These are phyloP conservation scores for Prionace glauca DNA, from an alignment of 2,797 vertebrate species.

Conservation along the genomic window DNA sequence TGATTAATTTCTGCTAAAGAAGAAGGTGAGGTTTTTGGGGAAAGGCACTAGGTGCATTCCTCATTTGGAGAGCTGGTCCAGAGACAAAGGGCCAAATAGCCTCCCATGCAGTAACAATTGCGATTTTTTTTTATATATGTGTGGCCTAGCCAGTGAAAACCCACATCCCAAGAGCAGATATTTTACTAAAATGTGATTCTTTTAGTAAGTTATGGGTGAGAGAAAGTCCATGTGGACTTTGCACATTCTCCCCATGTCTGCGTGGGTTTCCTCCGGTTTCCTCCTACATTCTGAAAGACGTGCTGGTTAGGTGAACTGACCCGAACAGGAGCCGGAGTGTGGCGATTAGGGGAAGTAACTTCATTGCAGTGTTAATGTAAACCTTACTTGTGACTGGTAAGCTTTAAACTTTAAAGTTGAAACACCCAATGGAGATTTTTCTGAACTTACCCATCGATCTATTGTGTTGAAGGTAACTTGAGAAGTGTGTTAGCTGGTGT, in stretches of 20 bases:
- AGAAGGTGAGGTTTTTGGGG: too few species aligned
- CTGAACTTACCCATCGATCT: background rate
- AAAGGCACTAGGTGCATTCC: background rate
- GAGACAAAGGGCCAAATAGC: background rate
- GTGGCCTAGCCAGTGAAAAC: background rate
- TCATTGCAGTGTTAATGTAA: too few species aligned
- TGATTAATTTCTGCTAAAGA: too few species aligned
- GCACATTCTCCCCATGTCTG: too few species aligned
- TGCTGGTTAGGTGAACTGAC: too few species aligned
- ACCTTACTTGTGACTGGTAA: too few species aligned
- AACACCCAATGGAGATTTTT: background rate
- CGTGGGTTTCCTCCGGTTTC: too few species aligned
- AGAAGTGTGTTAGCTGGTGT: background rate
- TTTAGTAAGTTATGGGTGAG: background rate
- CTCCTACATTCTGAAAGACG: too few species aligned
- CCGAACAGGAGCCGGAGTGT: too few species aligned
- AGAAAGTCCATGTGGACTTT: too few species aligned
- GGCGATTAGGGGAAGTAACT: too few species aligned
- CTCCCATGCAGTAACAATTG: background rate
- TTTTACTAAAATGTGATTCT: background rate
- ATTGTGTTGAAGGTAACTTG: background rate
- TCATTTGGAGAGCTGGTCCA: background rate
- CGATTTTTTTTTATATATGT: background rate
- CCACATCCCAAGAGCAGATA: background rate
- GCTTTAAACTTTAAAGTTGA: background rate